These are phyloP conservation scores for Alectoris magna DNA, from an alignment of 2,797 vertebrate species.

Conservation along the genomic window DNA sequence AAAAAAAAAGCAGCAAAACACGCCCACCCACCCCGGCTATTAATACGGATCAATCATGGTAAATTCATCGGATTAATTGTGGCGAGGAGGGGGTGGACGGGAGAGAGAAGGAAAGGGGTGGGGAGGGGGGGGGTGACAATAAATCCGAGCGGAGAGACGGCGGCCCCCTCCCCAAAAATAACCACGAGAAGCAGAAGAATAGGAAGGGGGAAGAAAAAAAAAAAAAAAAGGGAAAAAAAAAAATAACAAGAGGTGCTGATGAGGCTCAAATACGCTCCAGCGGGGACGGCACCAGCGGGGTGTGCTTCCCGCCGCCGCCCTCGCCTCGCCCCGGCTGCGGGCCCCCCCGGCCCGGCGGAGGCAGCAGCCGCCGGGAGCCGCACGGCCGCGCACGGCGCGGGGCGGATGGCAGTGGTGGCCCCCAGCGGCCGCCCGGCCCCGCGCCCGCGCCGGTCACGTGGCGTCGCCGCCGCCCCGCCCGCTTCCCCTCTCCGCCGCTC, in stretches of 20 bases:
- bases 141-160: conserved; percentile 28
- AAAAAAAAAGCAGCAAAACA: neutral
- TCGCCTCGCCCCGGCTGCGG: neutral
- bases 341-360: neutral
- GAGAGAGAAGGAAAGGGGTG: neutral
- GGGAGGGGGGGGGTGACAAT: conserved; percentile 19
- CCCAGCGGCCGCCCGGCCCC: neutral
- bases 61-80: conserved; percentile 60
- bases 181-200: neutral
- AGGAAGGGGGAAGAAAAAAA: neutral
- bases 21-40: conserved; percentile 43
- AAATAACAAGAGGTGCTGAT: conserved; percentile 7
- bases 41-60: conserved; percentile 56
- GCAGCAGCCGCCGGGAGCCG: neutral
- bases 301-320: neutral
- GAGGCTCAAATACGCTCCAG: conserved; percentile 49
- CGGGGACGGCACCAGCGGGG: conserved; percentile 52
- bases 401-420: conserved; percentile 26
- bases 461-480: neutral
- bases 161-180: neutral
- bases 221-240: neutral
- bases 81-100: neutral
- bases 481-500: neutral
- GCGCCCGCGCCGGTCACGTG: conserved; percentile 37
- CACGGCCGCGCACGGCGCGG: neutral